Conservation (phyloP, 2,888 invertebrate species). For the Diarsia dahlii region DNA sequence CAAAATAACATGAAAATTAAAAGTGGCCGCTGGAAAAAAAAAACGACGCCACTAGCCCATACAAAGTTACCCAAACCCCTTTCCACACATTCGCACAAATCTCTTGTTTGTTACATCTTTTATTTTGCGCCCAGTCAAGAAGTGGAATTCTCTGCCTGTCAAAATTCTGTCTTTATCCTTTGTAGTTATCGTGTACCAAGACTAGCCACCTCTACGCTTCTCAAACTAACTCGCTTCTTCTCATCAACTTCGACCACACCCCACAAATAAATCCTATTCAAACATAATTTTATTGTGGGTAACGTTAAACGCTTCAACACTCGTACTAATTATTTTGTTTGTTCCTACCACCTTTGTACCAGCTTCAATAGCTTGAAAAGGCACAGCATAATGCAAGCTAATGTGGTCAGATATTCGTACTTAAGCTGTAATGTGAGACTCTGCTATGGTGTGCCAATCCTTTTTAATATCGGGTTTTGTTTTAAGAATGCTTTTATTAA, state of each 20-base stretch:
- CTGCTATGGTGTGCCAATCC: constrained; percentile 45
- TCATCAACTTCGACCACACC: constrained; percentile 19
- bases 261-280: constrained; percentile 72
- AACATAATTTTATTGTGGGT: constrained; percentile 78
- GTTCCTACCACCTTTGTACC: constrained; percentile 55
- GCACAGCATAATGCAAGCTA: constrained; percentile 77
- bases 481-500: constrained; percentile 36
- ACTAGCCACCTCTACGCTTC: not conserved
- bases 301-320: constrained; percentile 84
- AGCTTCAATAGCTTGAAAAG: constrained; percentile 49
- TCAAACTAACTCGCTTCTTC: not conserved
- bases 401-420: constrained; percentile 75
- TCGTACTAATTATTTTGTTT: constrained; percentile 87
- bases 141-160: no score
- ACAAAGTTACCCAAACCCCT: no score
- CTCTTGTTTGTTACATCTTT: no score
- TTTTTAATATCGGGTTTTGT: constrained; percentile 33
- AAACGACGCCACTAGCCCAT: no score
- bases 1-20: no score
- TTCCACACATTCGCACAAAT: no score
- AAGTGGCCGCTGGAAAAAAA: no score
- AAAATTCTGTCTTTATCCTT: no score
- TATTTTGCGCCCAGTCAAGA: no score
- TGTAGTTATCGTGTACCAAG: no score
- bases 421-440: constrained; percentile 66